These are phyloP conservation scores for Lateolabrax maculatus DNA, from an alignment of 2,797 vertebrate species.

Conservation along the genomic window DNA sequence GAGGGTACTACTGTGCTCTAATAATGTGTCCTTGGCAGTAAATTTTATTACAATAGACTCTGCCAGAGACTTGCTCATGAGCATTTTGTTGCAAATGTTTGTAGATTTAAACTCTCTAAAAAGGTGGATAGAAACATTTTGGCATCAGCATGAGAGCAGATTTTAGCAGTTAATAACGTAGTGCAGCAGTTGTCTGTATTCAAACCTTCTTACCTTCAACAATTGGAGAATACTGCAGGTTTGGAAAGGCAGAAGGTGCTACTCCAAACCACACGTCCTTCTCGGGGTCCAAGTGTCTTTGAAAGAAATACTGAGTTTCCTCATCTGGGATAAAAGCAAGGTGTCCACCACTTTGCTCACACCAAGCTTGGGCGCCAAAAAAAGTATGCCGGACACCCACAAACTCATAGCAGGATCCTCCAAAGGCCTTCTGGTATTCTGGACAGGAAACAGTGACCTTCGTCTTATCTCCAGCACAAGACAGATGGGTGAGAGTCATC, in stretches of 20 bases:
- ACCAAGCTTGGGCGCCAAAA: constrained; percentile 88
- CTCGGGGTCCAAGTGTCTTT: constrained; percentile 81
- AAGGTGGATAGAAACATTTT: neutral
- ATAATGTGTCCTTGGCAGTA: neutral
- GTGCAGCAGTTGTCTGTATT: neutral
- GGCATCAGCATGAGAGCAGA: neutral
- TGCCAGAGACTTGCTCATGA: neutral
- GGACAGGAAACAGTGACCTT: constrained; percentile 73
- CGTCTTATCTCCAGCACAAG: constrained; percentile 39
- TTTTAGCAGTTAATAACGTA: neutral
- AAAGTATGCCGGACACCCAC: constrained; percentile 82
- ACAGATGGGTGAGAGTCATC: constrained; percentile 40
- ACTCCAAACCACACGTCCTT: constrained; percentile 91
- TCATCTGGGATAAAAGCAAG: constrained; percentile 89
- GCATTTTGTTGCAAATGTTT: neutral
- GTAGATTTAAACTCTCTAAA: neutral
- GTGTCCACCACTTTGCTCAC: constrained; percentile 90
- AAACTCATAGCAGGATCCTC: constrained; percentile 90
- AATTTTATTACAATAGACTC: neutral
- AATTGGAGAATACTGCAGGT: constrained; percentile 64
- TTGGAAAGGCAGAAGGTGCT: constrained; percentile 66
- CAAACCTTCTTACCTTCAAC: constrained; percentile 64
- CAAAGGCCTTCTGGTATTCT: constrained; percentile 84
- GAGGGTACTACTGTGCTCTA: neutral
- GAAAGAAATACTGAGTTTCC: constrained; percentile 89